Conservation (phyloP, 2,113 vertebrate species). For the Hyla sarda region DNA sequence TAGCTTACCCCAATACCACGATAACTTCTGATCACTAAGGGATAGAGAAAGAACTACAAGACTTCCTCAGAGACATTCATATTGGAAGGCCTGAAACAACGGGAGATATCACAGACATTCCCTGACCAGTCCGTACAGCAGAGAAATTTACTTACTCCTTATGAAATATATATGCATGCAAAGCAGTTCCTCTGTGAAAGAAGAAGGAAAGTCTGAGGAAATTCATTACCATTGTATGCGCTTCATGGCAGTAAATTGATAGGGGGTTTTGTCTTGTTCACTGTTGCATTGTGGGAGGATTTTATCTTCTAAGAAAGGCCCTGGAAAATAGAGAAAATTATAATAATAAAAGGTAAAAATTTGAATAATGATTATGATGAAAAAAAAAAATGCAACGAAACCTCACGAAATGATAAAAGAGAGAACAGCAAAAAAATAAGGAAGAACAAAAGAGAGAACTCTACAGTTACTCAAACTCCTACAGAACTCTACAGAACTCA, state of each 20-base stretch:
- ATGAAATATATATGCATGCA: not conserved
- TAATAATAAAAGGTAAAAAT: not conserved
- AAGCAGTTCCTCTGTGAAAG: not conserved
- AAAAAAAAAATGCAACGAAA: not conserved
- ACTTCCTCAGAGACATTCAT: no score
- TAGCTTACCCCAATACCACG: no score
- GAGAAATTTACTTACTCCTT: not conserved
- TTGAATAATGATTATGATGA: not conserved
- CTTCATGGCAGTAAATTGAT: not conserved
- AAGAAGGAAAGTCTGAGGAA: conserved; percentile 11
- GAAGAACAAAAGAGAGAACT: not conserved
- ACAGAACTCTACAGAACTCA: no score
- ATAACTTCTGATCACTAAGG: no score
- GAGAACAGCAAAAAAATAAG: not conserved
- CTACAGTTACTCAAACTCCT: no score
- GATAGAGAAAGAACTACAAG: no score
- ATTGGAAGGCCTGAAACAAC: no score
- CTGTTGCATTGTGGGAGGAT: not conserved
- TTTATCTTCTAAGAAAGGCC: not conserved
- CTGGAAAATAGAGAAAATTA: not conserved
- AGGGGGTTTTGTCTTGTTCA: not conserved
- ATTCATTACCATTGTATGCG: not conserved
- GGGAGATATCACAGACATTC: not conserved
- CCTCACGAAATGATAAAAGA: not conserved
- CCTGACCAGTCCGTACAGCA: not conserved